Evolutionary conservation across 2,888 invertebrate genomes (phyloP).

Genomic region (Mellilla xanthometata): DNA sequence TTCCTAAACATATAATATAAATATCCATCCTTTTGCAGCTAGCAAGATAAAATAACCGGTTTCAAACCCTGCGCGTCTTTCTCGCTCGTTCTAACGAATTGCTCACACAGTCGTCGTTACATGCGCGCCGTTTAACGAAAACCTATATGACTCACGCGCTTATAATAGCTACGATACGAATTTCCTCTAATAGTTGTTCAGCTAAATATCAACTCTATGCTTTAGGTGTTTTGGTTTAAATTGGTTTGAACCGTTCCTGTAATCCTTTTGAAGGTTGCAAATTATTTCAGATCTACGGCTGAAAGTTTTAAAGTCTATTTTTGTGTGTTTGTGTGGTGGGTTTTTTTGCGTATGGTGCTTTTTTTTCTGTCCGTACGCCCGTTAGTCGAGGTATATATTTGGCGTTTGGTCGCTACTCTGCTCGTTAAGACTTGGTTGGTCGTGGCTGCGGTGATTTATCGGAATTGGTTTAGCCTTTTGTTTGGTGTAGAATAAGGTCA

Average conservation of each 20-base stretch:
- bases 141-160: slow-evolving; percentile 21
- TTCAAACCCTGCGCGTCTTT: background rate
- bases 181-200: slow-evolving; percentile 11
- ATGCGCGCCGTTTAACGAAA: slow-evolving; percentile 19
- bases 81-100: background rate
- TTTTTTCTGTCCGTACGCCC: slow-evolving; percentile 1
- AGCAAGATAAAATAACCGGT: too few relatives aligned
- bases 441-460: background rate
- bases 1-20: too few relatives aligned
- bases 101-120: slow-evolving; percentile 1
- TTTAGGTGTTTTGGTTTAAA: too few relatives aligned
- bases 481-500: background rate
- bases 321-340: background rate
- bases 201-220: slow-evolving; percentile 6
- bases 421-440: background rate
- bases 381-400: slow-evolving; percentile 14
- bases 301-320: background rate
- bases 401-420: slow-evolving; percentile 8
- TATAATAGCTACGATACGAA: slow-evolving; percentile 13
- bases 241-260: too few relatives aligned
- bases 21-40: too few relatives aligned
- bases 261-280: too few relatives aligned
- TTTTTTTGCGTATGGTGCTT: slow-evolving; percentile 4
- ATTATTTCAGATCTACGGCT: background rate
- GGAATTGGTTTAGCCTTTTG: slow-evolving; percentile 7